Evolutionary conservation across 2,113 vertebrate species (phyloP), one percentile per base, ranked within the genome.

Genomic region (Alethe castanea): DNA sequence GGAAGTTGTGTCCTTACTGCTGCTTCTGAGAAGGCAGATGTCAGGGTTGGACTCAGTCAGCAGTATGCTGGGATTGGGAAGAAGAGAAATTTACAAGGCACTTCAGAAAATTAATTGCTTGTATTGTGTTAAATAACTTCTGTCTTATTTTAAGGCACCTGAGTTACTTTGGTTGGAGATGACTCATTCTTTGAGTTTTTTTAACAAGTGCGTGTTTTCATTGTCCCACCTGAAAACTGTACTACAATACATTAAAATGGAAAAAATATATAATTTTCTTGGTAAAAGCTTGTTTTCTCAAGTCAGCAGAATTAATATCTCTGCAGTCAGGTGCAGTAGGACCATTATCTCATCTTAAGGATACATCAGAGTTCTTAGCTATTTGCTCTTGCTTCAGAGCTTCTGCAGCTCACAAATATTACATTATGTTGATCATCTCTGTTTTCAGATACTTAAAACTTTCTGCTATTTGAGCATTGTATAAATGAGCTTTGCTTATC

Each of bases 251-350:
- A 56, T 54, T 92, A 42, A 65, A 87, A 36, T 50, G 40, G 53
- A 48, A 82, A 79, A 53, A 57, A 35, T 4, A 13, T 1, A 1
- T 26, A 0, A 16, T 66, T 88, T 81, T 57, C 4, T 0, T 61
- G 25, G 17, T 81, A 33, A 53, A 61, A 59, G 24, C 22, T 67
- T 71, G 15, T 87, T 65, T 88, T 71, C 12, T 88, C 50, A 45
- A 74, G 20, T 70, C 12, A 53, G 26, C 31, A 62, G 38, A 57
- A 62, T 44, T 66, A 28, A 2, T 25, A 20, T 25, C 35, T 66
- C 35, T 74, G 31, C 56, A 78, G 36, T 66, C 2, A 1, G 10
- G 12, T 59, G 12, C n/a, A 73, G 10, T 50, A 38, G 15, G 19
- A 76, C 19, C 61, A 14, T 8, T 47, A 11, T 79, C 69, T 66